phyloP scores from a whole-genome alignment of 2,888 invertebrate genomes.

The Nomada fucata region DNA sequence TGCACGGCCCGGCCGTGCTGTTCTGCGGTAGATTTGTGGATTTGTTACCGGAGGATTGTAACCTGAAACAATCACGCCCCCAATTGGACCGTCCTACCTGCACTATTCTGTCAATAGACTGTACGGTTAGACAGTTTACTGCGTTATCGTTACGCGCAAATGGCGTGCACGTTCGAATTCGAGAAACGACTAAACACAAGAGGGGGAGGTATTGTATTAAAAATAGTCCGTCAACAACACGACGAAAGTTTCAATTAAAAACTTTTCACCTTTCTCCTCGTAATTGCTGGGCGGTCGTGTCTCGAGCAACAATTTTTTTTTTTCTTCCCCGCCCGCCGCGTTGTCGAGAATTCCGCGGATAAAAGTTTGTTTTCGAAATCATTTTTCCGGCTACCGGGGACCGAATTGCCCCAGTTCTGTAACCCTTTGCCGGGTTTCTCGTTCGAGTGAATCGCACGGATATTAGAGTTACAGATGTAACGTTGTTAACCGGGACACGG shows the following conservation, averaged over 20 bases:
- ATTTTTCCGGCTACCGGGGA: not conserved
- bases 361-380: slow-evolving; percentile 18
- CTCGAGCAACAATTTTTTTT: not conserved
- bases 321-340: not conserved
- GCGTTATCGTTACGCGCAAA: slow-evolving; percentile 13
- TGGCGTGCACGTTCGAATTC: not conserved
- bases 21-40: slow-evolving; percentile 56
- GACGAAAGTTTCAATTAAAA: not conserved
- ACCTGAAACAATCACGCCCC: slow-evolving; percentile 53
- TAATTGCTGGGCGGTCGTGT: not conserved
- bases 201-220: not conserved
- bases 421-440: not conserved
- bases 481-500: not conserved
- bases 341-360: not conserved
- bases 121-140: slow-evolving; percentile 14
- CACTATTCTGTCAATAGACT: slow-evolving; percentile 39
- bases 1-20: slow-evolving; percentile 7
- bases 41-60: slow-evolving; percentile 44
- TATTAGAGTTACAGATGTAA: not conserved
- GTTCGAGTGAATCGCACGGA: not conserved
- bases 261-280: slow-evolving; percentile 1
- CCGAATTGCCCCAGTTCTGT: slow-evolving; percentile 37
- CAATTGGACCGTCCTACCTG: slow-evolving; percentile 31
- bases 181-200: not conserved
- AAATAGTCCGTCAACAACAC: not conserved